Percentiles rank a stretch among this genome's conserved stretches.
Evolutionary conservation across 1,140 invertebrate species (phyloP).

Genomic region (Proctacanthus coquilletti): DNA sequence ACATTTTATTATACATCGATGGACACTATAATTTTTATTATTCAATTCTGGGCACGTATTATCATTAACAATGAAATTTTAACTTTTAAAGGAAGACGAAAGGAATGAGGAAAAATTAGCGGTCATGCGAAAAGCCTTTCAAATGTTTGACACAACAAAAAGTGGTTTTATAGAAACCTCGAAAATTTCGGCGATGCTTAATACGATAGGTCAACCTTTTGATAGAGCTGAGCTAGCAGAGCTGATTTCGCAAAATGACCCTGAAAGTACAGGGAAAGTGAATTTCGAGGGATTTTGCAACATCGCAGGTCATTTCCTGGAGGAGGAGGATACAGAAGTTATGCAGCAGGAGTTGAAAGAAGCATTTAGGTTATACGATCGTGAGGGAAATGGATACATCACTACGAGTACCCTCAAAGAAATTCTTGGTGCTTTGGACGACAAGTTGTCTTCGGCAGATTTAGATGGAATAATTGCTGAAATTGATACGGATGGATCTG

Average conservation of each 20-base stretch:
- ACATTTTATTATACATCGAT: no score
- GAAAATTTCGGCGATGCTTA: slow-evolving; percentile 82
- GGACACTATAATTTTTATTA: no score
- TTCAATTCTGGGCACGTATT: no score
- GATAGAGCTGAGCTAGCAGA: slow-evolving; percentile 72
- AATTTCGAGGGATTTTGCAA: slow-evolving; percentile 88
- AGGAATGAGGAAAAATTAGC: slow-evolving; percentile 72
- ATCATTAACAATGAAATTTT: no score
- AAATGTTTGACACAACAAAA: slow-evolving; percentile 88
- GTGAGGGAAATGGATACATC: slow-evolving; percentile 83
- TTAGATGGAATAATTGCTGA: slow-evolving; percentile 84
- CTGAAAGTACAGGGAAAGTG: slow-evolving; percentile 73
- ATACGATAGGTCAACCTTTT: slow-evolving; percentile 84
- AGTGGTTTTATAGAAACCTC: slow-evolving; percentile 76
- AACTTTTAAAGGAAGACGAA: no score
- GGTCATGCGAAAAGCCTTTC: slow-evolving; percentile 82
- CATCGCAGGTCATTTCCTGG: slow-evolving; percentile 77
- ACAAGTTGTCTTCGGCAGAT: slow-evolving; percentile 68
- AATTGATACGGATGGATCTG: slow-evolving; percentile 86
- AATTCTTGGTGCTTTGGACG: slow-evolving; percentile 78
- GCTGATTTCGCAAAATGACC: slow-evolving; percentile 71
- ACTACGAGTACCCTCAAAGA: slow-evolving; percentile 78
- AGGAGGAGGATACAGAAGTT: slow-evolving; percentile 80
- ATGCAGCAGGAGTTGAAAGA: slow-evolving; percentile 90
- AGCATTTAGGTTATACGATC: slow-evolving; percentile 68